Evolutionary conservation across 1,140 invertebrate species (phyloP).

Genomic region (Lepidurus apus): DNA sequence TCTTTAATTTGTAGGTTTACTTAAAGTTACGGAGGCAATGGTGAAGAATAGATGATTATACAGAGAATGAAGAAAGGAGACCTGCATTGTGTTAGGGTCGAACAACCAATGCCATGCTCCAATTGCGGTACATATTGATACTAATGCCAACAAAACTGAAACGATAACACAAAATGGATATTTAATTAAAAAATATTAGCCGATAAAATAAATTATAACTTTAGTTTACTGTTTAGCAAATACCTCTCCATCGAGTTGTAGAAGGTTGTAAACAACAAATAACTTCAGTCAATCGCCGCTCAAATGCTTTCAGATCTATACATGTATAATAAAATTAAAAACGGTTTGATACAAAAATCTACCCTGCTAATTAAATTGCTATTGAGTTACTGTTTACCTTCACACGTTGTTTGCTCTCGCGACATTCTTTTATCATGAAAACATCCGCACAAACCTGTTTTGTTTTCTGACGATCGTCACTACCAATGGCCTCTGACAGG

Average conservation of each 20-base stretch:
- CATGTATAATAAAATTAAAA: slow-evolving; percentile 44
- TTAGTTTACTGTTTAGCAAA: too few relatives aligned
- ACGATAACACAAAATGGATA: slow-evolving; percentile 39
- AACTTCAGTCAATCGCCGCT: slow-evolving; percentile 91
- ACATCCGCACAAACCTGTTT: not conserved
- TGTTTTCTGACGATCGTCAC: not conserved
- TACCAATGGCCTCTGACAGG: too few relatives aligned
- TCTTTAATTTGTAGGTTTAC: slow-evolving; percentile 46
- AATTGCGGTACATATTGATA: slow-evolving; percentile 80
- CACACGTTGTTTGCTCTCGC: slow-evolving; percentile 47
- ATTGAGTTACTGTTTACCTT: slow-evolving; percentile 41
- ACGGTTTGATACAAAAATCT: slow-evolving; percentile 26
- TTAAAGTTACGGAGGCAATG: slow-evolving; percentile 74
- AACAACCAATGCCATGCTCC: slow-evolving; percentile 91
- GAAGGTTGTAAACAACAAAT: slow-evolving; percentile 86
- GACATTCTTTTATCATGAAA: slow-evolving; percentile 40
- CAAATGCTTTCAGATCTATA: slow-evolving; percentile 94
- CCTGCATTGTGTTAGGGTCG: slow-evolving; percentile 79
- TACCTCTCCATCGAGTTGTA: slow-evolving; percentile 88
- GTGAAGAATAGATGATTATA: slow-evolving; percentile 95
- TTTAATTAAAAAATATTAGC: slow-evolving; percentile 24
- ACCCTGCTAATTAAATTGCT: not conserved
- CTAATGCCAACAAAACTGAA: slow-evolving; percentile 74
- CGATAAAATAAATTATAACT: slow-evolving; percentile 38
- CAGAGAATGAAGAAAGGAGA: slow-evolving; percentile 83